Conservation (phyloP, 2,888 invertebrate species). For the Peribatodes rhomboidaria region DNA sequence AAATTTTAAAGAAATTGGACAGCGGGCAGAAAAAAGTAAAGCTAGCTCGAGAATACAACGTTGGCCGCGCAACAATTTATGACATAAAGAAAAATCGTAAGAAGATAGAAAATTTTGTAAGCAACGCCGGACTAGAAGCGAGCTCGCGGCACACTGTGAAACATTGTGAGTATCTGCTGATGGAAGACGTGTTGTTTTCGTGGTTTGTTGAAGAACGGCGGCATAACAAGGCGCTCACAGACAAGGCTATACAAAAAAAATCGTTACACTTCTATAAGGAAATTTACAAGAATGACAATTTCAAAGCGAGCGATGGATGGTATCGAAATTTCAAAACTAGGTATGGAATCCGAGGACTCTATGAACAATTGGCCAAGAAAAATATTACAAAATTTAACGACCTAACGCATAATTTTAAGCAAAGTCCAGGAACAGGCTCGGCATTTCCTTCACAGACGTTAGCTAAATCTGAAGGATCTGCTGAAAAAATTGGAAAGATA, state of each 20-base stretch:
- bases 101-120: conserved; percentile 4
- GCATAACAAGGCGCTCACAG: not conserved
- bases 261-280: conserved; percentile 8
- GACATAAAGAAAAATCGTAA: conserved; percentile 11
- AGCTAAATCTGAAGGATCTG: not conserved
- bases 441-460: not conserved
- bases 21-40: not conserved
- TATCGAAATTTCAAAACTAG: conserved; percentile 5
- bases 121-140: not conserved
- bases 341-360: not conserved
- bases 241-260: not conserved
- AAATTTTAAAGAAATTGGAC: conserved; percentile 8
- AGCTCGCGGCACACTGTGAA: not conserved
- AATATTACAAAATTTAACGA: not conserved
- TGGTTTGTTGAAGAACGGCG: conserved; percentile 10
- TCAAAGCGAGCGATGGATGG: conserved; percentile 15
- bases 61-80: conserved; percentile 3
- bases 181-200: conserved; percentile 10
- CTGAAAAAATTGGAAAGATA: not conserved
- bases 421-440: not conserved
- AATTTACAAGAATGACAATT: conserved; percentile 14
- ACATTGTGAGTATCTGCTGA: not conserved
- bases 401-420: not conserved
- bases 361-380: not conserved
- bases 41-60: conserved; percentile 1